Percentiles rank a stretch among this genome's conserved stretches.
Evolutionary conservation across 2,888 invertebrate genomes (phyloP).

Genomic region (Pseudococcus jackbeardsleyi): DNA sequence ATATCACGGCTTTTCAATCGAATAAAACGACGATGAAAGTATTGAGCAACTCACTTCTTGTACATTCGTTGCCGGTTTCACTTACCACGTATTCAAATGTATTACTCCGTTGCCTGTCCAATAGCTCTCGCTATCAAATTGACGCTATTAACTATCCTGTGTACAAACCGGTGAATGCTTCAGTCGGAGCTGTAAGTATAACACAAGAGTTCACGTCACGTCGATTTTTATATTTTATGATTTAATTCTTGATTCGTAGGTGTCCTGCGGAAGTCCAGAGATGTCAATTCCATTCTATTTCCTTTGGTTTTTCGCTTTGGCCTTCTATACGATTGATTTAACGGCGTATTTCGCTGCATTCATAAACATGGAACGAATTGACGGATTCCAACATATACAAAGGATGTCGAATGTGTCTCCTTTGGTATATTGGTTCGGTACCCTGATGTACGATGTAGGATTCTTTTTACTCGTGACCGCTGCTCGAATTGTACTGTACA

Average conservation of each 20-base stretch:
- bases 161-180: background rate
- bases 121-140: background rate
- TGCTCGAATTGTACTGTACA: background rate
- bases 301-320: slow-evolving; percentile 60
- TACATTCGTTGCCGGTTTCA: slow-evolving; percentile 74
- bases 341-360: slow-evolving; percentile 74
- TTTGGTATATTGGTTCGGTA: slow-evolving; percentile 76
- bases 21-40: slow-evolving; percentile 69
- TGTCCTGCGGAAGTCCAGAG: background rate
- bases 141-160: slow-evolving; percentile 19
- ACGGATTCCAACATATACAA: slow-evolving; percentile 78
- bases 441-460: slow-evolving; percentile 74
- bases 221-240: too few relatives aligned
- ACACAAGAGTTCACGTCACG: background rate
- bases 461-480: slow-evolving; percentile 67
- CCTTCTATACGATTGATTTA: slow-evolving; percentile 70
- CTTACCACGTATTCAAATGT: slow-evolving; percentile 72
- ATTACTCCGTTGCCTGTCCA: background rate
- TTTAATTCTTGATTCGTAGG: background rate
- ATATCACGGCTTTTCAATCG: slow-evolving; percentile 12
- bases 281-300: background rate
- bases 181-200: background rate
- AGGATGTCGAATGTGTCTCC: slow-evolving; percentile 77
- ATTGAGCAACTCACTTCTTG: slow-evolving; percentile 73
- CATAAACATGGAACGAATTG: slow-evolving; percentile 76